These are phyloP conservation scores for Eretmocerus hayati DNA, from an alignment of 2,888 invertebrate genomes.

Conservation along the genomic window DNA sequence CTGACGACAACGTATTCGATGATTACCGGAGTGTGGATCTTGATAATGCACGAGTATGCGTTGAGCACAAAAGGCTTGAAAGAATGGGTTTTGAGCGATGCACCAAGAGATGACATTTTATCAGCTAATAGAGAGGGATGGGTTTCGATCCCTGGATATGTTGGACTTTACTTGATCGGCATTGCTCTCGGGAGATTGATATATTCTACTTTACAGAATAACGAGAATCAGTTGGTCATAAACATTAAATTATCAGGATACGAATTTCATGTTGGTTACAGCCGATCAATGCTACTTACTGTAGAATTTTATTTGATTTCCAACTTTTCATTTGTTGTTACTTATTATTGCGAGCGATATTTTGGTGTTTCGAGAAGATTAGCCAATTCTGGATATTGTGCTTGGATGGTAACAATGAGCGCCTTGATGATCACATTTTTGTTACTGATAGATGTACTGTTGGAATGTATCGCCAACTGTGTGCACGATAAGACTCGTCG, in stretches of 20 bases:
- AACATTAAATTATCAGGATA: conserved; percentile 26
- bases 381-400: conserved; percentile 74
- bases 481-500: conserved; percentile 12
- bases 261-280: conserved; percentile 29
- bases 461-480: conserved; percentile 34
- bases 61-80: conserved; percentile 58
- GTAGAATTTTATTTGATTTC: conserved; percentile 36
- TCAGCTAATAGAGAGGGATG: conserved; percentile 90
- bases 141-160: conserved; percentile 75
- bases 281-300: conserved; percentile 35
- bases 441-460: conserved; percentile 53
- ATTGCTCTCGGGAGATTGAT: conserved; percentile 58
- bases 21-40: conserved; percentile 51
- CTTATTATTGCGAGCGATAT: conserved; percentile 48
- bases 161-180: conserved; percentile 73
- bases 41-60: conserved; percentile 60
- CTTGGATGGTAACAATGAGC: conserved; percentile 67
- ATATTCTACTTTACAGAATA: conserved; percentile 28
- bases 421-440: conserved; percentile 52
- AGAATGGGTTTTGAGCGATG: conserved; percentile 61
- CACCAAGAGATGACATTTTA: conserved; percentile 55
- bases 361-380: conserved; percentile 69
- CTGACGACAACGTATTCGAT: conserved; percentile 51
- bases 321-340: conserved; percentile 41
- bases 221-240: conserved; percentile 20